Evolutionary conservation across 1,140 invertebrate genomes (phyloP).

Genomic region (Drosophila ogumai): DNA sequence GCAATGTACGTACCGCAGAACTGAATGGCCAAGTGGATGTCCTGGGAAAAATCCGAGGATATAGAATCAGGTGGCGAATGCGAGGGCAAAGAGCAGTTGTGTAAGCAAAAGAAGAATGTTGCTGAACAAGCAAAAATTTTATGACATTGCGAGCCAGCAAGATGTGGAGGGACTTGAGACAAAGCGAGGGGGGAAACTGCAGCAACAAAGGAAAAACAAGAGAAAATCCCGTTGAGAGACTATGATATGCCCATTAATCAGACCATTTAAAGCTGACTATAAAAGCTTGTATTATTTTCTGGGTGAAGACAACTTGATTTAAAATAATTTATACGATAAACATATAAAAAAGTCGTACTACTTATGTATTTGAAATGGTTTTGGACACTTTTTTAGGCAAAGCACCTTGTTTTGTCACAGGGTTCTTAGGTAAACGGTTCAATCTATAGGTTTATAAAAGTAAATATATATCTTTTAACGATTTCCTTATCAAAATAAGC

Average conservation of each 20-base stretch:
- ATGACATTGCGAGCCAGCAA: slow-evolving; percentile 76
- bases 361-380: too few species aligned
- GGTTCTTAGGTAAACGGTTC: too few species aligned
- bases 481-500: not conserved
- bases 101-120: slow-evolving; percentile 70
- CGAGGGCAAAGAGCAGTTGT: slow-evolving; percentile 43
- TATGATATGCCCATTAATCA: not conserved
- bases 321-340: not conserved
- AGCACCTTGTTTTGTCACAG: too few species aligned
- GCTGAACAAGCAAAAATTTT: slow-evolving; percentile 81
- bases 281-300: not conserved
- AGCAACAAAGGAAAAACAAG: slow-evolving; percentile 9
- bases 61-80: slow-evolving; percentile 11
- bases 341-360: too few species aligned
- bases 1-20: slow-evolving; percentile 53
- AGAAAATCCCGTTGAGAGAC: not conserved
- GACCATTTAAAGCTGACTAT: not conserved
- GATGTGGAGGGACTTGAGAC: slow-evolving; percentile 11
- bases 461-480: too few species aligned
- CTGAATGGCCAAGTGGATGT: slow-evolving; percentile 36
- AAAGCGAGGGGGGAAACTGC: slow-evolving; percentile 6
- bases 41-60: slow-evolving; percentile 17
- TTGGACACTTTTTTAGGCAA: too few species aligned
- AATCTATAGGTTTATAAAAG: too few species aligned
- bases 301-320: too few species aligned